A percentile compares a stretch with the other conserved stretches of the same genome.
Conservation (phyloP, 1,140 invertebrate species). For the Pachypsylla venusta region DNA sequence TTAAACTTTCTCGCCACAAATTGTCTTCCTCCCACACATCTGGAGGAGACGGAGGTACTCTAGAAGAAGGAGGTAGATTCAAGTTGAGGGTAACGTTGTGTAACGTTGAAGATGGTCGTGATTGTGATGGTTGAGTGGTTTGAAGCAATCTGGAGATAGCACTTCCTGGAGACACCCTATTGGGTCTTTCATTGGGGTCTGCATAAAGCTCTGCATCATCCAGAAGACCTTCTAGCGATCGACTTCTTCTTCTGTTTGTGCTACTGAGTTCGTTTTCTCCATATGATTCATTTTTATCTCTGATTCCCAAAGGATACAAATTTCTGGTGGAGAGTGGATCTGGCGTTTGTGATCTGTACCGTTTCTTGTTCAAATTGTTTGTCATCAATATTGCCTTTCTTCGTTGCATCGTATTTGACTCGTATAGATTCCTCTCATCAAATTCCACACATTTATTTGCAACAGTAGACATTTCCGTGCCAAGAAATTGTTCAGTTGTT, state of each 20-base stretch:
- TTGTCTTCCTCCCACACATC: slow-evolving; percentile 69
- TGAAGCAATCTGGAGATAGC: slow-evolving; percentile 22
- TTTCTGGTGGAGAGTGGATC: slow-evolving; percentile 32
- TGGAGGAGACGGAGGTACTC: slow-evolving; percentile 26
- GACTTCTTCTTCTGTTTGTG: slow-evolving; percentile 29
- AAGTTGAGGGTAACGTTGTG: slow-evolving; percentile 26
- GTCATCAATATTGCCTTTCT: slow-evolving; percentile 33
- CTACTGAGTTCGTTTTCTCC: slow-evolving; percentile 17
- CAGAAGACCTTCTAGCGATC: slow-evolving; percentile 46
- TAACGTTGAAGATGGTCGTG: slow-evolving; percentile 6
- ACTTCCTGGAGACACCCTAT: slow-evolving; percentile 19
- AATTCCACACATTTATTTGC: slow-evolving; percentile 45
- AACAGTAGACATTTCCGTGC: slow-evolving; percentile 30
- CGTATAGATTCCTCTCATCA: slow-evolving; percentile 60
- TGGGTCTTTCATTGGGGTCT: slow-evolving; percentile 19
- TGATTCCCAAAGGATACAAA: slow-evolving; percentile 34
- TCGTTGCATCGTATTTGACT: slow-evolving; percentile 44
- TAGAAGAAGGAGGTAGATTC: slow-evolving; percentile 12
- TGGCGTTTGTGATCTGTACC: slow-evolving; percentile 25
- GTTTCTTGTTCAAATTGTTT: slow-evolving; percentile 27
- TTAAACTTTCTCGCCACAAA: slow-evolving; percentile 60
- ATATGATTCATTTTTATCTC: slow-evolving; percentile 29
- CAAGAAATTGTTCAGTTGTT: slow-evolving; percentile 47
- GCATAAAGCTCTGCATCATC: slow-evolving; percentile 36
- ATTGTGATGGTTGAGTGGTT: slow-evolving; percentile 19